Evolutionary conservation across 2,888 invertebrate genomes (phyloP).

Genomic region (Emmelina monodactyla): DNA sequence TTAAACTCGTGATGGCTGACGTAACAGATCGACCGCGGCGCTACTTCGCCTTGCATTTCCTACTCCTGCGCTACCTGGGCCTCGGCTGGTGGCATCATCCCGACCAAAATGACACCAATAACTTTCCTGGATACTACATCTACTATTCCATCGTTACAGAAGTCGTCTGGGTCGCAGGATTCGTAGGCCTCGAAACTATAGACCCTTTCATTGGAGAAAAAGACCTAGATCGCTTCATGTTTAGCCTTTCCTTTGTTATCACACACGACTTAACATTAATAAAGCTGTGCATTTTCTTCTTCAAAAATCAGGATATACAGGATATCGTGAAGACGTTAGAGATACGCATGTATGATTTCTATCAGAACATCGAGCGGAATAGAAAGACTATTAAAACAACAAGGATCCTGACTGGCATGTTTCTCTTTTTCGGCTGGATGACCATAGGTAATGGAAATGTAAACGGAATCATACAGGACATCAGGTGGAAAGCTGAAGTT

Average conservation of each 20-base stretch:
- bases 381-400: slow-evolving; percentile 33
- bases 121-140: slow-evolving; percentile 44
- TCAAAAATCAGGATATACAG: slow-evolving; percentile 45
- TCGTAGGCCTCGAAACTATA: slow-evolving; percentile 53
- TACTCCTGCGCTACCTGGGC: slow-evolving; percentile 41
- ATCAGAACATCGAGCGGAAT: slow-evolving; percentile 39
- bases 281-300: slow-evolving; percentile 50
- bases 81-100: slow-evolving; percentile 60
- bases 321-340: slow-evolving; percentile 43
- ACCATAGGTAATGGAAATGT: slow-evolving; percentile 47
- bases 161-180: slow-evolving; percentile 47
- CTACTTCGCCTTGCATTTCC: slow-evolving; percentile 42
- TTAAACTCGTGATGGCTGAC: too few relatives aligned
- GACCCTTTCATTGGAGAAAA: slow-evolving; percentile 55
- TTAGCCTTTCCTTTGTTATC: slow-evolving; percentile 54
- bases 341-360: slow-evolving; percentile 36
- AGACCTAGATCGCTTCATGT: slow-evolving; percentile 54
- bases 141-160: slow-evolving; percentile 46
- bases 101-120: slow-evolving; percentile 36
- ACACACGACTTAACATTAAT: slow-evolving; percentile 53
- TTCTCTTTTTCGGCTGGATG: slow-evolving; percentile 52
- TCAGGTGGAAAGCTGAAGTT: slow-evolving; percentile 38
- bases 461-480: slow-evolving; percentile 44
- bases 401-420: slow-evolving; percentile 37
- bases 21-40: slow-evolving; percentile 26